Evolutionary conservation across 2,888 invertebrate species (phyloP).

Genomic region (Drosophila mercatorum): DNA sequence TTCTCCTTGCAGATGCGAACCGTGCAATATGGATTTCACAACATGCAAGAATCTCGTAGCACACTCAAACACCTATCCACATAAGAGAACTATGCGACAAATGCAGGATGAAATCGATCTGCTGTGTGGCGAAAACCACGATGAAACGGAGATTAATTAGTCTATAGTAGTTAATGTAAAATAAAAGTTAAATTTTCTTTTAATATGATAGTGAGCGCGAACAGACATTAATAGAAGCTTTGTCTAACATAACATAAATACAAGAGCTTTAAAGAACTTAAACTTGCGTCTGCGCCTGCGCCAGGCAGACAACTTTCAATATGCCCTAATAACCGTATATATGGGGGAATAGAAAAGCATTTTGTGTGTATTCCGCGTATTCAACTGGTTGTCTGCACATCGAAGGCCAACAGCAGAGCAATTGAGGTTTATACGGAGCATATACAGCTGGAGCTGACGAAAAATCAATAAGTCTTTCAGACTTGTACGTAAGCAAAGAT

Average conservation of each 20-base stretch:
- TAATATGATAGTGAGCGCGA: background rate
- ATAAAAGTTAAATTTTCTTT: background rate
- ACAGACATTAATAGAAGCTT: conserved; percentile 31
- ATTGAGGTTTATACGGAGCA: conserved; percentile 28
- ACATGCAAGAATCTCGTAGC: conserved; percentile 17
- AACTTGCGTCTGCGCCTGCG: conserved; percentile 55
- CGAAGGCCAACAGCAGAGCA: conserved; percentile 19
- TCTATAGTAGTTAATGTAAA: background rate
- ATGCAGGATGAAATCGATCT: conserved; percentile 42
- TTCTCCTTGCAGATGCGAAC: conserved; percentile 50
- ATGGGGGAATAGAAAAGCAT: conserved; percentile 19
- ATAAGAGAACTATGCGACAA: conserved; percentile 24
- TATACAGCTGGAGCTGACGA: conserved; percentile 46
- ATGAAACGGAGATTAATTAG: background rate
- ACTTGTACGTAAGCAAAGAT: conserved; percentile 49
- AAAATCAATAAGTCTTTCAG: conserved; percentile 67
- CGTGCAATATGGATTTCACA: conserved; percentile 44
- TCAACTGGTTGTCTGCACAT: conserved; percentile 72
- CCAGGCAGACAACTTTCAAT: conserved; percentile 8
- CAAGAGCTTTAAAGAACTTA: background rate
- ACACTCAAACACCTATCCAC: conserved; percentile 46
- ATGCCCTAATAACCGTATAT: conserved; percentile 6
- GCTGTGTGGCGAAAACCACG: conserved; percentile 1
- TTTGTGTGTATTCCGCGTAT: conserved; percentile 51
- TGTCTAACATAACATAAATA: conserved; percentile 14